A percentile compares a stretch with the other conserved stretches of the same genome.
These are phyloP conservation scores for Schlechtendalia chinensis DNA, from an alignment of 1,140 invertebrate genomes.

Conservation along the genomic window DNA sequence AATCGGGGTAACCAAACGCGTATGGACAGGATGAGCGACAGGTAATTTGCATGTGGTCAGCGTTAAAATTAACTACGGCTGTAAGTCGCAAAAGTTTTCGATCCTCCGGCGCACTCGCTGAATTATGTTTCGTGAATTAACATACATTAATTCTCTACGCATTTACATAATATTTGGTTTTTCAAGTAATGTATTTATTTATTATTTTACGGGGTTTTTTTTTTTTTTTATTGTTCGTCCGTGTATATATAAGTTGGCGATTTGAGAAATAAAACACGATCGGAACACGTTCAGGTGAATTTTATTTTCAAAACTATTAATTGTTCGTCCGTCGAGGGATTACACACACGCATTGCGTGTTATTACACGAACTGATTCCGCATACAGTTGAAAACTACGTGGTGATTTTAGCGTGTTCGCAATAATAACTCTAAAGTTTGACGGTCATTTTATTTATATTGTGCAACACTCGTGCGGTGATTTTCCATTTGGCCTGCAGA, in stretches of 20 bases:
- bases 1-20: background rate
- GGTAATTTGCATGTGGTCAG: slow-evolving; percentile 3
- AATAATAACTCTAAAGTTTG: background rate
- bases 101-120: background rate
- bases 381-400: background rate
- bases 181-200: background rate
- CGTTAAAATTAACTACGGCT: background rate
- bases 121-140: slow-evolving; percentile 9
- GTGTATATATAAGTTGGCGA: no score
- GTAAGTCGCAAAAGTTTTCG: slow-evolving; percentile 8
- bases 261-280: no score
- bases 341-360: background rate
- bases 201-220: background rate
- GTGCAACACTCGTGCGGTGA: no score
- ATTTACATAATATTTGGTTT: no score
- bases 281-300: no score
- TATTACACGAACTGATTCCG: background rate
- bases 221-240: no score
- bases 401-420: background rate
- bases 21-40: background rate
- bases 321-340: no score
- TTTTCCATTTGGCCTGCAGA: no score
- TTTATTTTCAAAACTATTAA: no score
- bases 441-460: no score
- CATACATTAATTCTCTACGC: background rate